phyloP scores from a whole-genome alignment of 2,113 vertebrate genomes.

The Cyphomyrus plagiostoma region DNA sequence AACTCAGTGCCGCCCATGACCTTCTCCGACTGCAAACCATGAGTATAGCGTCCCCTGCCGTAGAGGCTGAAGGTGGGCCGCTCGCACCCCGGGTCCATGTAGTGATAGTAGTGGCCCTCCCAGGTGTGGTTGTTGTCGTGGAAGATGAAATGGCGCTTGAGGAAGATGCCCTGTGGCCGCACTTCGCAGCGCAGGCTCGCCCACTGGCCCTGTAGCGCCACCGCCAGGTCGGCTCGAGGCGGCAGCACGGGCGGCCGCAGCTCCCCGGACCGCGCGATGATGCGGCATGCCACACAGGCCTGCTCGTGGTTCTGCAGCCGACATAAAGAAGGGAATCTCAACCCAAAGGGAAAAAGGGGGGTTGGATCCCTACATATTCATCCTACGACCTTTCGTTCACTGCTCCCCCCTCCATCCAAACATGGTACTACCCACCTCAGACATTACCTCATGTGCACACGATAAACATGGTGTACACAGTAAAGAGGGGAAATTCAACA shows the following conservation, averaged over 20 bases:
- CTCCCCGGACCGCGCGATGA: slow-evolving; percentile 70
- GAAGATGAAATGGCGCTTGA: slow-evolving; percentile 81
- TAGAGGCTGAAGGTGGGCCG: slow-evolving; percentile 80
- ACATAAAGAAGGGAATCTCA: neutral
- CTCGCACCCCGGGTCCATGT: slow-evolving; percentile 76
- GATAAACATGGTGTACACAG: neutral
- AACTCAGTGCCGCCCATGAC: slow-evolving; percentile 79
- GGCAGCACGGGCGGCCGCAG: slow-evolving; percentile 70
- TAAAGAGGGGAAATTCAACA: neutral
- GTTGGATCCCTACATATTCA: neutral
- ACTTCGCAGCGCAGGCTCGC: slow-evolving; percentile 81
- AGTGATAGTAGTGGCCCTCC: slow-evolving; percentile 82
- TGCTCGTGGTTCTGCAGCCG: slow-evolving; percentile 64
- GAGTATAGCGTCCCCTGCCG: slow-evolving; percentile 74
- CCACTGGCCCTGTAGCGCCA: slow-evolving; percentile 75
- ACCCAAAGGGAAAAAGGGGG: neutral
- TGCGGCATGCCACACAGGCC: slow-evolving; percentile 63
- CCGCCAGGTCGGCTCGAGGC: slow-evolving; percentile 63
- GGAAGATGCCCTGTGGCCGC: slow-evolving; percentile 75
- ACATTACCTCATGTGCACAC: neutral
- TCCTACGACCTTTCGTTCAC: neutral
- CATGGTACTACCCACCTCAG: neutral
- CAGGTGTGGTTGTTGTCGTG: slow-evolving; percentile 75
- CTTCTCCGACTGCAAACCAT: slow-evolving; percentile 63
- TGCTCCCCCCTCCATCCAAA: neutral